Conservation (phyloP, 2,113 vertebrate genomes). For the Oncorhynchus tshawytscha region DNA sequence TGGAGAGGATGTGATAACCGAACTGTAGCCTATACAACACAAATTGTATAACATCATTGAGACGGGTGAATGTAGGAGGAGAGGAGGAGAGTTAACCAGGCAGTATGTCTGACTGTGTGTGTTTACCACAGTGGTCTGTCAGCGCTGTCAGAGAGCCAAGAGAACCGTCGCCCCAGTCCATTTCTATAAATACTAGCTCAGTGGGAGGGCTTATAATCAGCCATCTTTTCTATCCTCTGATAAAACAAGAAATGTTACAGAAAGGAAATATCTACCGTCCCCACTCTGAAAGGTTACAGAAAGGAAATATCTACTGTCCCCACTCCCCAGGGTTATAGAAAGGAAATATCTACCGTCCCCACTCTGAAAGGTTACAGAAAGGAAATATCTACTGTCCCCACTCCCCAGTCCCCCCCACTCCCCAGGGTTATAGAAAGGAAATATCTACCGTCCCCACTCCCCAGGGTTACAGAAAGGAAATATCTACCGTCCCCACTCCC, state of each 20-base stretch:
- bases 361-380: constrained; percentile 30
- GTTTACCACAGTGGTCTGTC: constrained; percentile 45
- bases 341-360: constrained; percentile 9
- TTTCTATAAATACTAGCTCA: constrained; percentile 68
- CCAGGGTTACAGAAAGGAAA: no score
- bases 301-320: constrained; percentile 6
- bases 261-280: constrained; percentile 1
- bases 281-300: constrained; percentile 36
- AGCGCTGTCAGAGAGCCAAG: constrained; percentile 45
- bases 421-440: no score
- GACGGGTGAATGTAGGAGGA: not conserved
- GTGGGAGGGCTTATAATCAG: constrained; percentile 53
- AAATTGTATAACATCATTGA: not conserved
- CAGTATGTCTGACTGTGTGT: constrained; percentile 40
- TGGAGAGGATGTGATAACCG: no score
- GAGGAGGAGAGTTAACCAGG: constrained; percentile 18
- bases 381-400: no score
- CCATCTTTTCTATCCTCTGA: constrained; percentile 28
- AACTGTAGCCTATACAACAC: no score
- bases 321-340: constrained; percentile 35
- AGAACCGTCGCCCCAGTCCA: constrained; percentile 52
- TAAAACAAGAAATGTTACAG: constrained; percentile 38
- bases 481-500: no score
- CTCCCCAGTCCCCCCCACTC: no score
- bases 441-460: no score